Percentiles rank a stretch among this genome's conserved stretches.
phyloP scores from a whole-genome alignment of 1,140 invertebrate genomes.

The Mactra quadrangularis region DNA sequence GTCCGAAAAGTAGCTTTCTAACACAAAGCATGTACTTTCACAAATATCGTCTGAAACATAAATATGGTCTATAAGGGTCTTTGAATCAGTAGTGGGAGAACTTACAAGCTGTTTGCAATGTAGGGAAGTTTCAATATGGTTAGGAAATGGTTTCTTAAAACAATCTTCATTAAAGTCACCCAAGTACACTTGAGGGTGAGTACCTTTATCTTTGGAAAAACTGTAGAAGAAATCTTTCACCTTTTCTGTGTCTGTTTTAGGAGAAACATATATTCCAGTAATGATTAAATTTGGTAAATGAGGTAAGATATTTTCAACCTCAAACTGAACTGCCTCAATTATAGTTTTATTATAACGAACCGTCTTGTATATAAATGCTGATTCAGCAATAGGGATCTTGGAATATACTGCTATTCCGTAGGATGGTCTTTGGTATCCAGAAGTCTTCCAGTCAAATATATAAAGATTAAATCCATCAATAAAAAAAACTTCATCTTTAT shows the following conservation, averaged over 20 bases:
- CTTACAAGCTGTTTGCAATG: background rate
- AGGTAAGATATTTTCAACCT: no score
- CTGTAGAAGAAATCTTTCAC: background rate
- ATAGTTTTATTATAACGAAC: background rate
- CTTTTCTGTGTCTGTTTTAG: background rate
- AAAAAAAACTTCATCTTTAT: conserved; percentile 17
- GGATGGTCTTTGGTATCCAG: conserved; percentile 9
- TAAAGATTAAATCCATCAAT: conserved; percentile 35
- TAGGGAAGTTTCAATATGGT: background rate
- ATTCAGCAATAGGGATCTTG: background rate
- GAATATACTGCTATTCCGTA: conserved; percentile 32
- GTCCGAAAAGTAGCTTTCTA: background rate
- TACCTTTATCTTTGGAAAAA: background rate
- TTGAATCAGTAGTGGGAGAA: background rate
- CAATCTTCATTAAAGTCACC: conserved; percentile 9
- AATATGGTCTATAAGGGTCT: background rate
- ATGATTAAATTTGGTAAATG: no score
- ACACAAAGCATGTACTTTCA: background rate
- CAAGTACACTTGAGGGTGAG: background rate
- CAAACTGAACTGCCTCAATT: background rate
- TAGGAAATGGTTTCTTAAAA: background rate
- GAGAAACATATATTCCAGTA: background rate
- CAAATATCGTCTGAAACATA: background rate
- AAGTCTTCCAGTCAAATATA: conserved; percentile 11
- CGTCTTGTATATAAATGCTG: background rate